Percentiles rank a stretch among this genome's conserved stretches.
Conservation (phyloP, 1,140 invertebrate genomes). For the Drosophila gunungcola region DNA sequence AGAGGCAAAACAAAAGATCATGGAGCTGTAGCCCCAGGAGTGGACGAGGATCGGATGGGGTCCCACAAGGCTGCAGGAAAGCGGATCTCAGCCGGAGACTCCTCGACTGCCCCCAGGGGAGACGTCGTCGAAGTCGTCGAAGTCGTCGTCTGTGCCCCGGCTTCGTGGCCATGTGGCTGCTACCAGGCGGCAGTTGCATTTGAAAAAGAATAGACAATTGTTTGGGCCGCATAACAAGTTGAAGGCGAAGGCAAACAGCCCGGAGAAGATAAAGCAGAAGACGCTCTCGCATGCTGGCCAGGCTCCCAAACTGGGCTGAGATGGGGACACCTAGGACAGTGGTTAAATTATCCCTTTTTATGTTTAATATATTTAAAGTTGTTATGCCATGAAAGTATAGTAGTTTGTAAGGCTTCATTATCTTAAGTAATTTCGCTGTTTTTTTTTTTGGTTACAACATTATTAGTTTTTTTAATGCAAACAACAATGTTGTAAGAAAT, state of each 20-base stretch:
- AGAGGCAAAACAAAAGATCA: constrained; percentile 22
- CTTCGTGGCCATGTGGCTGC: constrained; percentile 18
- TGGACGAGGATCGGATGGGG: constrained; percentile 38
- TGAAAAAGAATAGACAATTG: constrained; percentile 82
- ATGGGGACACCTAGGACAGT: constrained; percentile 40
- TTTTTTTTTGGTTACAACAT: no score
- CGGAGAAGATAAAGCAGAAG: constrained; percentile 36
- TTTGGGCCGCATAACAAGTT: constrained; percentile 79
- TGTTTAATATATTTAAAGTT: not conserved
- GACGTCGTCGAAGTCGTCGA: constrained; percentile 46
- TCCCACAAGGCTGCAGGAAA: constrained; percentile 50
- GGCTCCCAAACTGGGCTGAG: constrained; percentile 19
- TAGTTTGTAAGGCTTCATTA: no score
- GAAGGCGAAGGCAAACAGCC: constrained; percentile 55
- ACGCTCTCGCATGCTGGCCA: constrained; percentile 41
- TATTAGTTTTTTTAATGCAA: not conserved
- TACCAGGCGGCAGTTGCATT: constrained; percentile 64
- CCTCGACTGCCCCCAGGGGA: constrained; percentile 59
- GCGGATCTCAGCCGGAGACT: constrained; percentile 38
- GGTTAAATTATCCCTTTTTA: not conserved
- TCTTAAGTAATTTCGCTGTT: no score
- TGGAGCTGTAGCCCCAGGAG: constrained; percentile 15
- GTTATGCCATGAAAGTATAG: no score
- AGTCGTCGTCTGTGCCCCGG: constrained; percentile 26
- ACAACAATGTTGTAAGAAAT: not conserved